A percentile compares a stretch with the other conserved stretches of the same genome.
Conservation (phyloP, 2,113 vertebrate species). For the Nansenia antarctica region DNA sequence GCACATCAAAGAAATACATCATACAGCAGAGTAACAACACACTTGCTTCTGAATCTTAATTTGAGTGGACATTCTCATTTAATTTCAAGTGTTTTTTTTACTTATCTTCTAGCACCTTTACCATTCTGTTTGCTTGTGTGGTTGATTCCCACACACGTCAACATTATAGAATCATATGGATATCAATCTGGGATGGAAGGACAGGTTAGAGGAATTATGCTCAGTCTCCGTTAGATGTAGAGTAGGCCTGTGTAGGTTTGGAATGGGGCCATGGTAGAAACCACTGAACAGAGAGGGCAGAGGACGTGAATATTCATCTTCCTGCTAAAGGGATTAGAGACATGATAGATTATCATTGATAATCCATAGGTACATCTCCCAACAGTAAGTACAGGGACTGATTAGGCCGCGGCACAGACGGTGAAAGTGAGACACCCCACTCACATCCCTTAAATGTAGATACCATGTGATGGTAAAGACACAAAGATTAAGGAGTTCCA, state of each 20-base stretch:
- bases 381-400: slow-evolving; percentile 42
- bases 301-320: slow-evolving; percentile 32
- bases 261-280: neutral
- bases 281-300: neutral
- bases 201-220: neutral
- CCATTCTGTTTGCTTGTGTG: neutral
- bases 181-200: neutral
- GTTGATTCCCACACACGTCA: neutral
- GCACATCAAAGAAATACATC: too few species aligned
- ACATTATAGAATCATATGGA: too few species aligned
- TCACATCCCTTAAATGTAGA: neutral
- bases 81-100: too few species aligned
- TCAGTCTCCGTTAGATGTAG: neutral
- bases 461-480: neutral
- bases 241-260: neutral
- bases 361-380: slow-evolving; percentile 43
- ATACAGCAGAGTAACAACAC: too few species aligned
- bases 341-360: too few species aligned
- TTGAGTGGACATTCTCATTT: too few species aligned
- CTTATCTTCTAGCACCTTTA: neutral
- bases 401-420: slow-evolving; percentile 38
- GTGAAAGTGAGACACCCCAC: slow-evolving; percentile 40
- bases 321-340: slow-evolving; percentile 45
- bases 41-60: too few species aligned
- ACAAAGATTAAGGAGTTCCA: too few species aligned